Evolutionary conservation across 2,797 vertebrate species (phyloP).

Genomic region (Heterohyrax brucei): DNA sequence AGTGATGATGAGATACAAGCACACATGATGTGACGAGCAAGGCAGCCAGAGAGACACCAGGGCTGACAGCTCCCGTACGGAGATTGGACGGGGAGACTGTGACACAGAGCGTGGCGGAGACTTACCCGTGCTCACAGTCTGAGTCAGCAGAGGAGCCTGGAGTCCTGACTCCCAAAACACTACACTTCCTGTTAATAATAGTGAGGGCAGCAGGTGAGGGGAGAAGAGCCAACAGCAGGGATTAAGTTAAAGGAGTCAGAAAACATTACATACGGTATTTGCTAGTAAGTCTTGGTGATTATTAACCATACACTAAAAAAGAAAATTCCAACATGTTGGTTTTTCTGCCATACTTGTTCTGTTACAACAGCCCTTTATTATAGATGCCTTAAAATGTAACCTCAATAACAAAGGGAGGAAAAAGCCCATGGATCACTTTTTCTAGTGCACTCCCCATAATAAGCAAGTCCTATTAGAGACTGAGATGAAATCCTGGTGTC

Average conservation of each 20-base stretch:
- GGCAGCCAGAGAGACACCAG: conserved; percentile 66
- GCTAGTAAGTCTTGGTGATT: conserved; percentile 49
- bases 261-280: conserved; percentile 47
- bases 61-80: conserved; percentile 62
- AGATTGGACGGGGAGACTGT: conserved; percentile 23
- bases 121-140: conserved; percentile 84
- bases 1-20: conserved; percentile 46
- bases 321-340: conserved; percentile 23
- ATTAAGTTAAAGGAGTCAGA: conserved; percentile 71
- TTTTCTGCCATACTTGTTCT: conserved; percentile 42
- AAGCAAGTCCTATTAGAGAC: background rate
- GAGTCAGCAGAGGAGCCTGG: conserved; percentile 81
- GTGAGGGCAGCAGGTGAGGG: conserved; percentile 81
- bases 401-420: conserved; percentile 55
- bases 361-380: background rate
- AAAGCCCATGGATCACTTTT: background rate
- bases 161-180: conserved; percentile 86
- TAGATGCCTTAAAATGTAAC: conserved; percentile 39
- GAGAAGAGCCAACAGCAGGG: conserved; percentile 65
- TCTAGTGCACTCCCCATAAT: background rate
- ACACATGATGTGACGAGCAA: conserved; percentile 59
- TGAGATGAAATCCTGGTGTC: no score
- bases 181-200: conserved; percentile 84
- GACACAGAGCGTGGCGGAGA: conserved; percentile 70
- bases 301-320: conserved; percentile 56